Evolutionary conservation across 2,888 invertebrate species (phyloP), one percentile per base, ranked within the genome.

Genomic region (Epirrhoe tristata): DNA sequence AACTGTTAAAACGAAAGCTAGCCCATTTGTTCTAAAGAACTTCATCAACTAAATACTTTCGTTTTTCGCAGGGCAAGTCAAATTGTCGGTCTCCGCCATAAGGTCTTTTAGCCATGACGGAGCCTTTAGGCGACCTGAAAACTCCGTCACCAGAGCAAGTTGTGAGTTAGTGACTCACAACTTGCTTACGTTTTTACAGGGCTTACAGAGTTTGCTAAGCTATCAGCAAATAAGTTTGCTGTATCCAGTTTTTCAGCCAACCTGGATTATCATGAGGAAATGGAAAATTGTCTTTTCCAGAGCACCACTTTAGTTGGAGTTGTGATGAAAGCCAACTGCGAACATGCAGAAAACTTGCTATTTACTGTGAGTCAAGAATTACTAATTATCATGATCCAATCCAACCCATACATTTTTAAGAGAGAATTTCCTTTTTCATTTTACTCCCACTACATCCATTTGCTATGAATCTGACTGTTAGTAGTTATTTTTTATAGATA

Each of bases 271-370:
- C 10, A 3, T 5, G 5, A 51, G 6, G 32, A 31, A 6, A 64
- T 65, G 64, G 34, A 58, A 7, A 50, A 24, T 4, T 68, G 68
- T 58, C 5, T 64, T 5, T 6, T 46, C 32, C 54, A 61, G 16
- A 43, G 24, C 8, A 24, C 32, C 0, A 6, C 32, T 12, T 43
- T 43, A 12, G n/a, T 67, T 36, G 67, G 67, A 57, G 57, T 67
- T 6, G 12, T 63, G 6, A 8, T 67, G 7, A 57, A 50, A 34
- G 24, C 53, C 24, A 16, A n/a, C 5, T 67, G 67, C 39, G 57
- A 14, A 24, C 5, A 16, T 6, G 32, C 53, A 7, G 53, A 48
- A 53, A 48, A 60, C 32, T 17, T 67, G 2, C 48, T 67, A 6
- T n/a, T 43, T 0, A 39, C 31, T 39, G 67, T 67, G 14, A 57